These are phyloP conservation scores for Jaculus jaculus DNA, from an alignment of 2,113 vertebrate species.

Conservation along the genomic window DNA sequence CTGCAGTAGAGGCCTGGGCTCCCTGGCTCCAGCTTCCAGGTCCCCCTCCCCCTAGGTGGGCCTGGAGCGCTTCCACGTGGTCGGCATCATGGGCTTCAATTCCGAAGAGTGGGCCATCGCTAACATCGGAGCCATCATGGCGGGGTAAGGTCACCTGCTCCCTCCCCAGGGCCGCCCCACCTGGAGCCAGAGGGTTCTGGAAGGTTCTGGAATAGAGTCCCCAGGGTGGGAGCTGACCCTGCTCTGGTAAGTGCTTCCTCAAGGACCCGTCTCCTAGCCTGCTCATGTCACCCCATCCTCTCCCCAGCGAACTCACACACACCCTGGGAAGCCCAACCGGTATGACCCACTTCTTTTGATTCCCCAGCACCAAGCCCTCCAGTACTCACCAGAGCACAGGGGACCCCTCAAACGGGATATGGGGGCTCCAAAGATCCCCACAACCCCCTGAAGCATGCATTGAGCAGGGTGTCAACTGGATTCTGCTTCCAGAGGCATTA, in stretches of 20 bases:
- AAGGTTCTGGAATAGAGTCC: neutral
- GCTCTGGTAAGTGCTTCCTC: too few relatives aligned
- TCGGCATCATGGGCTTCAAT: conserved; percentile 89
- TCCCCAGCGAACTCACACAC: neutral
- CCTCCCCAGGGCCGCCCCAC: neutral
- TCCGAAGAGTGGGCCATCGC: conserved; percentile 89
- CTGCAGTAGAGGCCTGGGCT: too few relatives aligned
- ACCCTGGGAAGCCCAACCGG: neutral
- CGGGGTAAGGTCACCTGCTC: conserved; percentile 83
- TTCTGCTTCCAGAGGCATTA: conserved; percentile 87
- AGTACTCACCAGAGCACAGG: neutral
- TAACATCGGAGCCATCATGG: conserved; percentile 87
- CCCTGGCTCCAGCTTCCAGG: neutral
- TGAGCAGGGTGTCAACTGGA: neutral
- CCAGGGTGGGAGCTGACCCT: neutral
- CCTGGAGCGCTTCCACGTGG: conserved; percentile 86
- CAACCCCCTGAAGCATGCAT: neutral
- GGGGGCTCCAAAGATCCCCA: neutral
- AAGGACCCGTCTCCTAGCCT: neutral
- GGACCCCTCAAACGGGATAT: neutral
- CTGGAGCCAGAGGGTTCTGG: too few relatives aligned
- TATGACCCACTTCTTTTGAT: neutral
- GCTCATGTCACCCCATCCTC: neutral
- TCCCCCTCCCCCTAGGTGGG: conserved; percentile 83
- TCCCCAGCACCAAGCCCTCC: neutral